Evolutionary conservation across 2,797 vertebrate genomes (phyloP).

Genomic region (Arnoldichthys spilopterus): DNA sequence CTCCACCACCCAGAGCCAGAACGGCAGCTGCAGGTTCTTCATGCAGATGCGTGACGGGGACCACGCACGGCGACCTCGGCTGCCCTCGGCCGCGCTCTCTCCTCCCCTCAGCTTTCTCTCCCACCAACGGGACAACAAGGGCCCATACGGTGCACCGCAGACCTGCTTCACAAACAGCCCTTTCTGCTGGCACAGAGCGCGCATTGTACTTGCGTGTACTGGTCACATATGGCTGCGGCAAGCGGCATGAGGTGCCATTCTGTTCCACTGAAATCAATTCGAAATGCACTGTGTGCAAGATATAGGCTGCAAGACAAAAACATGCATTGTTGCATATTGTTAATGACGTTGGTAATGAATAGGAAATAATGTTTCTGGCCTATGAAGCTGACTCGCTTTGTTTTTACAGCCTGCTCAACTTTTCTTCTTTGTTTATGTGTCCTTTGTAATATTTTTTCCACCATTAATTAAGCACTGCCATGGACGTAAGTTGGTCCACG

Average conservation of each 20-base stretch:
- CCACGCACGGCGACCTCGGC: constrained; percentile 2
- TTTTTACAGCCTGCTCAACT: not conserved
- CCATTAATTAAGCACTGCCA: constrained; percentile 31
- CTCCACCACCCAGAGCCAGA: constrained; percentile 14
- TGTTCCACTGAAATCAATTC: constrained; percentile 16
- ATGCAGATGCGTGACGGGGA: not conserved
- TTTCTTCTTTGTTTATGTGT: constrained; percentile 7
- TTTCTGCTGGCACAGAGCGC: constrained; percentile 5
- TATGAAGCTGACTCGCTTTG: constrained; percentile 26
- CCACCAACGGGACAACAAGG: not conserved
- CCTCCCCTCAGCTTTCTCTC: not conserved
- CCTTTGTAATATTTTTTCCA: constrained; percentile 34
- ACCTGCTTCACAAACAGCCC: constrained; percentile 35
- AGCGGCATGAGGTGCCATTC: constrained; percentile 1
- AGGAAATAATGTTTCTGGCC: not conserved
- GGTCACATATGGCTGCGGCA: not conserved
- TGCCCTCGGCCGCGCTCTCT: not conserved
- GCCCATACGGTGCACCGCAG: not conserved
- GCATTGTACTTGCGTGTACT: constrained; percentile 2
- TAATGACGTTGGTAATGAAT: not conserved
- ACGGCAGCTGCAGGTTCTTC: constrained; percentile 25
- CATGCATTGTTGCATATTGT: not conserved
- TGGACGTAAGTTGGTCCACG: constrained; percentile 30
- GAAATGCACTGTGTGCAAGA: not conserved
- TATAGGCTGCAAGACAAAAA: not conserved